phyloP scores from a whole-genome alignment of 2,797 vertebrate species.

The Macrochelys suwanniensis region DNA sequence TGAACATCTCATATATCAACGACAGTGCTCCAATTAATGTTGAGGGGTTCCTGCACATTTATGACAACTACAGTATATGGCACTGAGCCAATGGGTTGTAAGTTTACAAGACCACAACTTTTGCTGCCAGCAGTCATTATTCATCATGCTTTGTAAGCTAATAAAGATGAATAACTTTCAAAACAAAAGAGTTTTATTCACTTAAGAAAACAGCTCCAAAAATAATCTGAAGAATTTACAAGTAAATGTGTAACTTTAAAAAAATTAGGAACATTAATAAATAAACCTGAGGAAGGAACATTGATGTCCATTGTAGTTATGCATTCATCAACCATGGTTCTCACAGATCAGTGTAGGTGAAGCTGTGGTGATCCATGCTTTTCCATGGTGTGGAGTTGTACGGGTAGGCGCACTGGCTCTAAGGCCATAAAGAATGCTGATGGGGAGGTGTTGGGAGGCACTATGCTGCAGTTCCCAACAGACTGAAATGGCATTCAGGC shows the following conservation, averaged over 20 bases:
- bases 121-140: neutral
- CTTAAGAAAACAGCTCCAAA: neutral
- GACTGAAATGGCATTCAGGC: no score
- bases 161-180: neutral
- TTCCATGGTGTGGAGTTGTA: neutral
- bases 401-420: no score
- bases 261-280: neutral
- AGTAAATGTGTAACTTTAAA: neutral
- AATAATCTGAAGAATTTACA: neutral
- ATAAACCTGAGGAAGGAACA: neutral
- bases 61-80: neutral
- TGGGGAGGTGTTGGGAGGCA: no score
- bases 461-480: no score
- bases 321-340: neutral
- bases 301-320: neutral
- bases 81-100: neutral
- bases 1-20: neutral
- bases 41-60: neutral
- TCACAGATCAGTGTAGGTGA: neutral
- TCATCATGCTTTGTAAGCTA: neutral
- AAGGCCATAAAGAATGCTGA: no score
- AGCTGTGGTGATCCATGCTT: neutral
- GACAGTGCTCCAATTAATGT: no score
- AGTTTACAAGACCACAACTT: neutral
- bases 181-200: neutral